Conservation (phyloP, 2,888 invertebrate genomes). For the Stictocephala bisonia region DNA sequence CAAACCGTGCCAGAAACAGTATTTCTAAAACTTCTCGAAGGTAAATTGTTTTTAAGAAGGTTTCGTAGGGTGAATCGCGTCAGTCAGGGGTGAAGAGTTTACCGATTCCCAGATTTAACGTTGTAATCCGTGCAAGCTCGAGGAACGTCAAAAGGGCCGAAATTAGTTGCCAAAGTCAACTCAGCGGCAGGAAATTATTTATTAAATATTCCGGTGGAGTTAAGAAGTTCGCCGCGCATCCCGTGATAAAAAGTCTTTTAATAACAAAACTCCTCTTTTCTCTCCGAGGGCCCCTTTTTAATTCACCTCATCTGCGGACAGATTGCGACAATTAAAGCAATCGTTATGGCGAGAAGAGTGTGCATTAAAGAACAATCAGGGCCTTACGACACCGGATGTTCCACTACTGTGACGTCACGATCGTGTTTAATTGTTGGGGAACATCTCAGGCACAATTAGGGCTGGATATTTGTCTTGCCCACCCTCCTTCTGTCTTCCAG, state of each 20-base stretch:
- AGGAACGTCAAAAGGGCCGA: constrained; percentile 16
- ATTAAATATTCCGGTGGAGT: constrained; percentile 23
- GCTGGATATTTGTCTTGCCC: constrained; percentile 8
- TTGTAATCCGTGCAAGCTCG: constrained; percentile 10
- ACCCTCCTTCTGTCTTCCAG: background rate
- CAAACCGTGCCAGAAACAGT: too few species aligned
- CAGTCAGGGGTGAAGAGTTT: constrained; percentile 17
- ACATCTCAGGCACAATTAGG: constrained; percentile 10
- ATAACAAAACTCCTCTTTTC: constrained; percentile 16
- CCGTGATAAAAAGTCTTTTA: constrained; percentile 36
- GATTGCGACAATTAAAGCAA: constrained; percentile 27
- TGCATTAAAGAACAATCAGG: constrained; percentile 31
- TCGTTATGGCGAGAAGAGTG: constrained; percentile 2
- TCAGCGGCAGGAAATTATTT: constrained; percentile 25
- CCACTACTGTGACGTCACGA: background rate
- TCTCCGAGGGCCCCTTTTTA: constrained; percentile 33
- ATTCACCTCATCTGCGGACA: constrained; percentile 30
- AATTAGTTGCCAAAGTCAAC: constrained; percentile 34
- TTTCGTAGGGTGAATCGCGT: constrained; percentile 17
- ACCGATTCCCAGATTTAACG: constrained; percentile 20
- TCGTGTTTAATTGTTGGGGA: background rate
- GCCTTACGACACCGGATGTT: background rate
- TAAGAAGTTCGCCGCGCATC: constrained; percentile 7
- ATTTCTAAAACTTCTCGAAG: too few species aligned
- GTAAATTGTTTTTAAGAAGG: constrained; percentile 20